phyloP scores from a whole-genome alignment of 2,888 invertebrate species.

The Campaea margaritaria region DNA sequence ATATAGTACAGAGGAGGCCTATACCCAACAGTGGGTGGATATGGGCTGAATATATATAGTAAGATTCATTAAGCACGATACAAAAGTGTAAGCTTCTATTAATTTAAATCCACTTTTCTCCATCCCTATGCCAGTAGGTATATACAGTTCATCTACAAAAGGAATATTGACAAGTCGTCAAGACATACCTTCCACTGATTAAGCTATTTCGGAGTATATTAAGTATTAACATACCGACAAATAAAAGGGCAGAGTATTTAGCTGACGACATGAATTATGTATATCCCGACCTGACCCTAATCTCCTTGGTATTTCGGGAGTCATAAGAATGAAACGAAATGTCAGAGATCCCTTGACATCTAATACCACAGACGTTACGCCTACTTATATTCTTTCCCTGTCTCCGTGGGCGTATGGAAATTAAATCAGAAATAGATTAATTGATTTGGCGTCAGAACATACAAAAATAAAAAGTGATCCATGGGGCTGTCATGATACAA shows the following conservation, averaged over 20 bases:
- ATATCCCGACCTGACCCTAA: slow-evolving; percentile 31
- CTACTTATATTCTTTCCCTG: slow-evolving; percentile 3
- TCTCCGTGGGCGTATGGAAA: slow-evolving; percentile 18
- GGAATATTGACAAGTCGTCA: slow-evolving; percentile 1
- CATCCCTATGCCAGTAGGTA: too few species aligned
- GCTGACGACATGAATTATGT: slow-evolving; percentile 32
- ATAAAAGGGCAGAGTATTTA: slow-evolving; percentile 23
- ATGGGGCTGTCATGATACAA: slow-evolving; percentile 18
- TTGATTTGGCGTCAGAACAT: slow-evolving; percentile 24
- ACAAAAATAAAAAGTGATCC: slow-evolving; percentile 20
- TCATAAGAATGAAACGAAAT: slow-evolving; percentile 32
- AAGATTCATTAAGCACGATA: too few species aligned
- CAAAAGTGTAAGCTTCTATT: too few species aligned
- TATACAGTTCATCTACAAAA: not conserved
- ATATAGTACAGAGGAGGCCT: too few species aligned
- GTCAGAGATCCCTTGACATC: slow-evolving; percentile 32
- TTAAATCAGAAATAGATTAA: slow-evolving; percentile 24
- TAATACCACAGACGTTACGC: slow-evolving; percentile 23
- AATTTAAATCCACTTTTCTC: too few species aligned
- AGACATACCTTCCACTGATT: slow-evolving; percentile 18
- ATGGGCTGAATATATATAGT: too few species aligned
- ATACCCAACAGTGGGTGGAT: too few species aligned
- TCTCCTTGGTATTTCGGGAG: slow-evolving; percentile 36
- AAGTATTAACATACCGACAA: slow-evolving; percentile 35
- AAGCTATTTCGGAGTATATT: slow-evolving; percentile 34